Base-by-base conservation (phyloP, 2,797 vertebrate species). In the Epinephelus malabaricus region DNA sequence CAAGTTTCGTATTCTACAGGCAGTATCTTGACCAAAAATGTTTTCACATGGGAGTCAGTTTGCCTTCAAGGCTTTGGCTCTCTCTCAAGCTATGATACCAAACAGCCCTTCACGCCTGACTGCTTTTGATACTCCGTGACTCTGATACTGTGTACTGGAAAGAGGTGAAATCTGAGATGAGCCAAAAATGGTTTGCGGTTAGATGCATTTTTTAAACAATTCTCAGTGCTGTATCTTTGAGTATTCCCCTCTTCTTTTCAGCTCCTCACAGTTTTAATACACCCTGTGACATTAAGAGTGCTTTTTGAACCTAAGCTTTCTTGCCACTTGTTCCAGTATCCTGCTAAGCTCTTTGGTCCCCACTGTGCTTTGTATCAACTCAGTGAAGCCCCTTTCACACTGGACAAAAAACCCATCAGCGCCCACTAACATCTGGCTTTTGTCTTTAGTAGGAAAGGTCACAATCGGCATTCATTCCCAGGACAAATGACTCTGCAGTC, bases 121-220 rank as follows among this genome's bases (percentile, higher is more conserved):
- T 76, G 72, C 50, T 30, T 78, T 49, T 90, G 85, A 88, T 92
- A 76, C 88, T 83, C 87, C 23, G 66, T 88, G 88, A 90, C 78
- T 90, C 85, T 76, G 65, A 60, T 78, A 72, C 25, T 60, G 62
- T 77, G 61, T 61, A 53, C 65, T 71, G 47, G 54, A 53, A 70
- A 75, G 64, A 75, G 27, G 67, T 43, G 69, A 86, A 86, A 82
- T 82, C 73, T 50, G 69, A 73, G 61, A 78, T 34, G 56, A 73
- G 78, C 34, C 73, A 76, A 43, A 76, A 78, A 49, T 56, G 34
- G 61, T 59, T 70, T 73, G 40, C 30, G 69, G 69, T 58, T 21
- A 25, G 60, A 40, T 18, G 3, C 2, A 40, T 3, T 12, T 50
- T 19, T 69, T 73, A 15, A 58, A 58, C 30, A 61, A 60, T 47